Base-by-base conservation (phyloP, 1,140 invertebrate species). In the Atopsyche davidsoni region DNA sequence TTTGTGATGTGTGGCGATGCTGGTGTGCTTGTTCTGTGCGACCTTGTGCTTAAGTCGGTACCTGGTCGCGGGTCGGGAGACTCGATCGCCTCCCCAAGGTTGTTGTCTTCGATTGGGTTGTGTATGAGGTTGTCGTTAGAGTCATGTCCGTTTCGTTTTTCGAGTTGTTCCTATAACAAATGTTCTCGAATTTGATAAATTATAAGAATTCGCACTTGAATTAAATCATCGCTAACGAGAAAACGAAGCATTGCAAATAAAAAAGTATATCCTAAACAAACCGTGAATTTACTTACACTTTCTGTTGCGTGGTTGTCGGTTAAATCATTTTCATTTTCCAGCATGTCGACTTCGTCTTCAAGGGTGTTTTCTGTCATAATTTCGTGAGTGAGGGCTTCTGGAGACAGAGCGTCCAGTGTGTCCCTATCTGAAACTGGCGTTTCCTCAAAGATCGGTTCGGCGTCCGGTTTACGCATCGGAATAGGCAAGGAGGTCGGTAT, bases 261-360 rank as follows among this genome's bases (percentile, higher is more conserved):
- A 48, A 48, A 35, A 28, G 7, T 48, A 24, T 9, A 13, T 17
- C 17, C 18, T 32, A 4, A 10, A 23, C 44, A 41, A 31, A 40
- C 35, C n/a, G 40, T n/a, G 25, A 40, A 22, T 22, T 24, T 40
- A 48, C 46, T 48, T 39, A 48, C 46, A 28, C 40, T 48, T 41
- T 48, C 42, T 19, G 28, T 23, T 25, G 19, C 24, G 7, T 46
- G 25, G 4, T 39, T 46, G 13, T 59, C 47, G 41, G 32, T 19
- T 22, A 43, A 39, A 25, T 47, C 50, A 16, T 55, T 40, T 46
- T 59, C 47, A 31, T 21, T 53, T 35, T 57, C 47, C 28, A 19
- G 17, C 17, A 46, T 54, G 44, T 60, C 58, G n/a, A 60, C 55
- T 3, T 53, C 46, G 40, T 57, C 18, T 24, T 53, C 51, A 38